These are phyloP conservation scores for Pogonocherus hispidulus DNA, from an alignment of 2,888 invertebrate genomes.

Conservation along the genomic window DNA sequence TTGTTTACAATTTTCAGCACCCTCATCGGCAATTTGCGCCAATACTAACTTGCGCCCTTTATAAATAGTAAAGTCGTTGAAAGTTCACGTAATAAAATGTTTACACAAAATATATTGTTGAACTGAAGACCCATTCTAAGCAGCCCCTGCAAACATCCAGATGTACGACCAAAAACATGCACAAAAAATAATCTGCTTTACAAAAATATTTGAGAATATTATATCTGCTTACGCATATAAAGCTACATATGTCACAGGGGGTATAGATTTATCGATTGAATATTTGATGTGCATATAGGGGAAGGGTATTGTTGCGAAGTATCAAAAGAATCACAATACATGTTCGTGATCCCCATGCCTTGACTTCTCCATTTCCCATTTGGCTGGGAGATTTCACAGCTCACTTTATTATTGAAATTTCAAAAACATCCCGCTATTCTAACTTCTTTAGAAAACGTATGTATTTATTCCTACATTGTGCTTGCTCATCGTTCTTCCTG, in stretches of 20 bases:
- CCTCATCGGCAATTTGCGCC: too few relatives aligned
- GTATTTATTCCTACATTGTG: slow-evolving; percentile 6
- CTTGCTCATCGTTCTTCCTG: not conserved
- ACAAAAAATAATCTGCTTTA: slow-evolving; percentile 21
- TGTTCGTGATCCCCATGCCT: slow-evolving; percentile 15
- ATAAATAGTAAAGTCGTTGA: not conserved
- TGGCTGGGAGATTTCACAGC: slow-evolving; percentile 15
- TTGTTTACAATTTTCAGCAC: too few relatives aligned
- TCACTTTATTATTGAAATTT: slow-evolving; percentile 30
- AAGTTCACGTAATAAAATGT: not conserved
- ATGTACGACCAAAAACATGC: slow-evolving; percentile 15
- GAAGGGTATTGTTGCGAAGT: slow-evolving; percentile 27
- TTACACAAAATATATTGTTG: not conserved
- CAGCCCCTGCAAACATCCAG: too few relatives aligned
- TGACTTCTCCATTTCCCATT: slow-evolving; percentile 26
- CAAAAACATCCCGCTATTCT: slow-evolving; percentile 15
- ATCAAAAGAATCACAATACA: slow-evolving; percentile 33
- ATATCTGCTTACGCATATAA: slow-evolving; percentile 18
- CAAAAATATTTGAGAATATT: slow-evolving; percentile 10
- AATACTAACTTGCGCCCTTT: too few relatives aligned
- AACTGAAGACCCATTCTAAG: too few relatives aligned
- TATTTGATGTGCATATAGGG: slow-evolving; percentile 33
- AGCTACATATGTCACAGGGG: slow-evolving; percentile 21
- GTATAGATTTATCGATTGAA: slow-evolving; percentile 30
- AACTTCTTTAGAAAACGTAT: not conserved